Evolutionary conservation across 2,113 vertebrate genomes (phyloP).

Genomic region (Syngnathus scovelli): DNA sequence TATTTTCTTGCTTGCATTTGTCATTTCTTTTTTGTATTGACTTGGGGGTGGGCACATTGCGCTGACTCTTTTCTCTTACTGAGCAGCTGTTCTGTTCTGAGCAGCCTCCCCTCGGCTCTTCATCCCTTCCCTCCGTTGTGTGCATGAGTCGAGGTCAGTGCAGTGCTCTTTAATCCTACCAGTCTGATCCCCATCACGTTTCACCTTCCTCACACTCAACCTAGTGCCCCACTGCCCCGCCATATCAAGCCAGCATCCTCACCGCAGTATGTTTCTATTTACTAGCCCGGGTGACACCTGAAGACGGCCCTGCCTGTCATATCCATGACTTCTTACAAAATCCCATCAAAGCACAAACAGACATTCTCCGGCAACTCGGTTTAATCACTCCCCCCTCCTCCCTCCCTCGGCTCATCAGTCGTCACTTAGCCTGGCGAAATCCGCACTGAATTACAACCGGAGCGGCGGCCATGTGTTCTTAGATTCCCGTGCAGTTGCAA

Average conservation of each 20-base stretch:
- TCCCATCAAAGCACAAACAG: constrained; percentile 6
- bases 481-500: constrained; percentile 56
- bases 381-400: constrained; percentile 32
- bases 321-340: background rate
- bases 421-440: constrained; percentile 47
- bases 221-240: constrained; percentile 61
- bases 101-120: constrained; percentile 19
- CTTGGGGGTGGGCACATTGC: background rate
- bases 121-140: constrained; percentile 30
- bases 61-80: constrained; percentile 12
- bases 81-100: constrained; percentile 45
- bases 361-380: constrained; percentile 14
- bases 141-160: constrained; percentile 46
- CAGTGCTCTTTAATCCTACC: constrained; percentile 59
- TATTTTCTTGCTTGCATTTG: background rate
- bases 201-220: constrained; percentile 47
- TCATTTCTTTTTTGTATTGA: background rate
- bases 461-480: constrained; percentile 48
- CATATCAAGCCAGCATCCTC: constrained; percentile 5
- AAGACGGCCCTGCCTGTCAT: constrained; percentile 5
- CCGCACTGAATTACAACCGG: constrained; percentile 39
- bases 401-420: constrained; percentile 38
- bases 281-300: constrained; percentile 17
- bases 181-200: constrained; percentile 67
- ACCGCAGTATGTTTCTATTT: background rate